Evolutionary conservation across 2,113 vertebrate species (phyloP), one percentile per base, ranked within the genome.

Genomic region (Recurvirostra avosetta): DNA sequence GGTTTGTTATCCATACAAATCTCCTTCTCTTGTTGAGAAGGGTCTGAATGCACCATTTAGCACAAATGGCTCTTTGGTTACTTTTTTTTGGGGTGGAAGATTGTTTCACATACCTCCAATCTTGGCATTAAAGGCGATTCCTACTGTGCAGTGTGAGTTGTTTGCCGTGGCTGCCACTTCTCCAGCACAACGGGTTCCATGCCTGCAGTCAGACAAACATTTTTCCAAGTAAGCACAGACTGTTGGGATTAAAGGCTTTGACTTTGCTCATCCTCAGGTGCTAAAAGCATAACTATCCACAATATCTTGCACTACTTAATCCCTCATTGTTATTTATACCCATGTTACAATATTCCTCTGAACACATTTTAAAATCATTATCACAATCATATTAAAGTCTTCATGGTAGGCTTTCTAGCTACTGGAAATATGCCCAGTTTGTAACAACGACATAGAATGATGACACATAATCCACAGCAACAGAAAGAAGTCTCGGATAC

Each of bases 101-200:
- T 40, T 94, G 85, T 81, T 95, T 93, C 67, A 96, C 98, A 97
- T 98, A 99, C 99, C 99, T 98, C 99, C 99, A 79, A 99, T 99
- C 98, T 97, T 99, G 97, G 99, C 99, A 58, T 99, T 99, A 97
- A 99, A 99, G 96, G 99, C 99, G 61, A 99, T 99, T 97, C 99
- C 99, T 80, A 99, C 99, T 81, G 99, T 99, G 98, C 99, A 99
- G 91, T 99, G 99, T 38, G 99, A 99, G 98, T 99, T 99, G 98
- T 99, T 99, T 94, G 99, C 99, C 7, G 99, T 98, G 50, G 99
- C 99, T 88, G 99, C 99, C 94, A 99, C 99, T 98, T 99, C 99
- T 84, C 99, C 99, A 72, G 99, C 99, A 97, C 99, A 99, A 91
- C 99, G 98, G 43, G 99, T 99, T 96, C 99, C 99, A n/a, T 99